Evolutionary conservation across 2,797 vertebrate genomes (phyloP), one percentile per base, ranked within the genome.

Genomic region (Scleropages formosus): DNA sequence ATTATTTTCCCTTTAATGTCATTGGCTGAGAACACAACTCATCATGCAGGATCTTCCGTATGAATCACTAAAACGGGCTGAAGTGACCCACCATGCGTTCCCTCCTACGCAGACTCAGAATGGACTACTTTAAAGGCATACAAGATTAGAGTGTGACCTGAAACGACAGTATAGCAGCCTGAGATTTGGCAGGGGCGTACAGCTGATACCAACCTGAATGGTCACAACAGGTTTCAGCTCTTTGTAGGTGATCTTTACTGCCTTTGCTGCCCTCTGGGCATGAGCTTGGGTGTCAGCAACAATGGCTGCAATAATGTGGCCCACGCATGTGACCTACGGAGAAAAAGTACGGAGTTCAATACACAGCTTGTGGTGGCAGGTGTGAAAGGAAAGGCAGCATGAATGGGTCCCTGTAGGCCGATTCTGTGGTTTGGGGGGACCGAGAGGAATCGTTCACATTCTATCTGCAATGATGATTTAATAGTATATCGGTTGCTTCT

Each of bases 281-380:
- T 96, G 93, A 51, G 93, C 88, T 78, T 95, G 94, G 2, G 95
- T 96, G 80, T 99, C 93, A 0, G 97, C 93, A 9, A 98, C 90
- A 78, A 97, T 90, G 0, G 93, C 97, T 0, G 95, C 96, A 0
- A 99, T 94, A 81, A 98, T 89, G 16, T 99, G 96, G 59, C 97
- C 97, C 61, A 99, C 86, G 69, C 96, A 98, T 26, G 96, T 98
- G 71, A 98, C 96, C 97, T 98, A 69, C 16, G 73, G 72, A 31
- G 66, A n/a, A 39, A 53, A 53, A 16, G 20, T 12, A 47, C 12
- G n/a, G n/a, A 44, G 11, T 70, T 15, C 15, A 49, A 70, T 4
- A 56, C 27, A 26, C 70, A 51, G 16, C 8, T 76, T 66, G 68
- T 44, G 53, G 24, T 27, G 13, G 4, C 22, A 56, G 39, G 2